phyloP scores from a whole-genome alignment of 2,113 vertebrate genomes.

The Labeo rohita region DNA sequence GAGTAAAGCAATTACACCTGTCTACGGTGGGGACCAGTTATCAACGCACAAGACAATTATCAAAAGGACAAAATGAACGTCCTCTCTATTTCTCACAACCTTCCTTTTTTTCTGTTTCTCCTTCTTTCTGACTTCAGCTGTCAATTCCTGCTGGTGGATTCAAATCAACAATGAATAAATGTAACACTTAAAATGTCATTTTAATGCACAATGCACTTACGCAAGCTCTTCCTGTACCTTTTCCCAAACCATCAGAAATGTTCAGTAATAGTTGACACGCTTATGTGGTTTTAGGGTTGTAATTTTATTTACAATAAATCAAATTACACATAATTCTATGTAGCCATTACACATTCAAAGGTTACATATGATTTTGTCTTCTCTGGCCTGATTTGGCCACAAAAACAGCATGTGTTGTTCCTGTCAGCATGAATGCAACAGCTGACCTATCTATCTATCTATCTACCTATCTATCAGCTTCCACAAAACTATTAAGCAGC shows the following conservation, averaged over 20 bases:
- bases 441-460: background rate
- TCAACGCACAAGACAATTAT: slow-evolving; percentile 74
- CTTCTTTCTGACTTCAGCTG: slow-evolving; percentile 1
- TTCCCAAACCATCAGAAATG: background rate
- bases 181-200: background rate
- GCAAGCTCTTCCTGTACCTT: background rate
- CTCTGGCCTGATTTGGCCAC: background rate
- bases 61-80: slow-evolving; percentile 58
- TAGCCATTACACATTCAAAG: background rate
- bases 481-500: no score
- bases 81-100: background rate
- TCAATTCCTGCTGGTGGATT: background rate
- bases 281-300: background rate
- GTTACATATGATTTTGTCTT: background rate
- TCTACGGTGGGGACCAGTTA: slow-evolving; percentile 74
- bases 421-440: background rate
- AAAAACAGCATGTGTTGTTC: background rate
- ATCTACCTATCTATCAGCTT: no score
- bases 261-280: background rate
- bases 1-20: slow-evolving; percentile 79
- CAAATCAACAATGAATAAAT: background rate
- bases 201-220: background rate
- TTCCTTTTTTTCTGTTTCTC: background rate
- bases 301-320: background rate
- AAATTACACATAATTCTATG: background rate